Conservation (phyloP, 1,140 invertebrate species). For the Ridgeia piscesae region DNA sequence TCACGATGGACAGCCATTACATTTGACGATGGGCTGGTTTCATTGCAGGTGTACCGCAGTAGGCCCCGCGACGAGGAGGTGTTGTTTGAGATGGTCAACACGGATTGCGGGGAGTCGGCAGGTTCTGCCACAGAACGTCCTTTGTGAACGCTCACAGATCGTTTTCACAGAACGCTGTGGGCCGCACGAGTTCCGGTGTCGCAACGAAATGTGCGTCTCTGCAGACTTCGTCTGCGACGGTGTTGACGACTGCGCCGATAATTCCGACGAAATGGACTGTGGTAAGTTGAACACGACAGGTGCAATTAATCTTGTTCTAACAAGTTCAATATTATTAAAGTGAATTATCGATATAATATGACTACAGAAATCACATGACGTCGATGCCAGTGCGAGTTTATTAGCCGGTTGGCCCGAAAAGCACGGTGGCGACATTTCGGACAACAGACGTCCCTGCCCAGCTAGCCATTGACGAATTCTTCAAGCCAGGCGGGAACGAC, state of each 20-base stretch:
- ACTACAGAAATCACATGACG: no score
- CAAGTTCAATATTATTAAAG: neutral
- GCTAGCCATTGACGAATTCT: no score
- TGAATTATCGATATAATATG: no score
- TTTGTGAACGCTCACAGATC: neutral
- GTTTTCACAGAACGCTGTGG: conserved; percentile 14
- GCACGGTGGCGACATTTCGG: no score
- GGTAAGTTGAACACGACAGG: neutral
- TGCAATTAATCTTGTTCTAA: neutral
- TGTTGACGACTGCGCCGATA: conserved; percentile 34
- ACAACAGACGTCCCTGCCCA: no score
- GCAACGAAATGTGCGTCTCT: conserved; percentile 31
- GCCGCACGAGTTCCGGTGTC: conserved; percentile 14
- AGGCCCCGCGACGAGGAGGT: neutral
- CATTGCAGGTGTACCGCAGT: neutral
- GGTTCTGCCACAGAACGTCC: neutral
- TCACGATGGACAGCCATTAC: neutral
- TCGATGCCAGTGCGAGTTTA: no score
- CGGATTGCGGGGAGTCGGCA: neutral
- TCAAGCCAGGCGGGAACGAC: no score
- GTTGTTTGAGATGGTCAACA: neutral
- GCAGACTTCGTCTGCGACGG: conserved; percentile 37
- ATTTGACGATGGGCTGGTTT: neutral
- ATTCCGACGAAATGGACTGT: conserved; percentile 31
- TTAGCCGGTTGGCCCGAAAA: no score